Conservation (phyloP, 2,797 vertebrate species). For the Onychomys leucogaster region DNA sequence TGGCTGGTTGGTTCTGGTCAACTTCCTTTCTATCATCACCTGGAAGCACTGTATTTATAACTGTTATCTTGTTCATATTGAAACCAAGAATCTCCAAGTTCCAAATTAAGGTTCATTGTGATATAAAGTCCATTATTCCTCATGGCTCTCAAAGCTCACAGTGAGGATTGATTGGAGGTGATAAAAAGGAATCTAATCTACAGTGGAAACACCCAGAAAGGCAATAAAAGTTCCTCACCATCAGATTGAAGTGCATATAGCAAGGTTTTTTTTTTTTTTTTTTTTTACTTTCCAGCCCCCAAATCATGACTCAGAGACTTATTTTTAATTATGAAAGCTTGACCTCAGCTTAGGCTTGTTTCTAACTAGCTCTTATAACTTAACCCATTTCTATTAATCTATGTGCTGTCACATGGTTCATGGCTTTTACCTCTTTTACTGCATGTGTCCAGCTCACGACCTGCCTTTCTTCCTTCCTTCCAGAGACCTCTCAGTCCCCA, state of each 20-base stretch:
- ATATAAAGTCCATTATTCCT: neutral
- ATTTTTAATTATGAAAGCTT: too few species aligned
- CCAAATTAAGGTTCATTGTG: neutral
- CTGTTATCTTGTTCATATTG: neutral
- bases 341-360: too few species aligned
- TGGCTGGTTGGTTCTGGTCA: neutral
- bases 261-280: too few species aligned
- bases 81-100: neutral
- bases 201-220: neutral
- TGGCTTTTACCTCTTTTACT: too few species aligned
- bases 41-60: neutral
- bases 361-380: too few species aligned
- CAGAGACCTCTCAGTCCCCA: too few species aligned
- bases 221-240: neutral
- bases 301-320: too few species aligned
- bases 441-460: too few species aligned
- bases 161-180: neutral
- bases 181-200: neutral
- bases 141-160: neutral
- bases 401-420: too few species aligned
- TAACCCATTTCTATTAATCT: too few species aligned
- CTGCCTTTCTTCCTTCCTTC: too few species aligned
- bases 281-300: too few species aligned
- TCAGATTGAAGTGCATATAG: neutral
- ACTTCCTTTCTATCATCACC: neutral